Conservation (phyloP, 2,113 vertebrate species). For the Ictalurus furcatus region DNA sequence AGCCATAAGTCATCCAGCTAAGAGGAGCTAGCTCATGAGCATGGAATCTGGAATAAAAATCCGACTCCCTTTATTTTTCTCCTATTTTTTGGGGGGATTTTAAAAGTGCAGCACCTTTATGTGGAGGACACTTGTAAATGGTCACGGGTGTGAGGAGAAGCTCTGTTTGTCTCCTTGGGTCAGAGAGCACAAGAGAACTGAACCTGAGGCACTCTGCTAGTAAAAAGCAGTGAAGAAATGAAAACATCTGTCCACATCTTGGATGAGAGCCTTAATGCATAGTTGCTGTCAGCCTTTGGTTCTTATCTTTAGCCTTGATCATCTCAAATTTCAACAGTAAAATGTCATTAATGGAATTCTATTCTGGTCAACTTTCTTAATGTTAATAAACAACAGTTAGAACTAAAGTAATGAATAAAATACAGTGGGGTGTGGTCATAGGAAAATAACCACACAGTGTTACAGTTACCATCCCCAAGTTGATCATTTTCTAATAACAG, state of each 20-base stretch:
- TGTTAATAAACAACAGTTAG: background rate
- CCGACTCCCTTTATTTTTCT: conserved; percentile 28
- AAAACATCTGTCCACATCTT: conserved; percentile 24
- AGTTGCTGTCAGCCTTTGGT: conserved; percentile 20
- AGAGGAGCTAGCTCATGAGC: conserved; percentile 61
- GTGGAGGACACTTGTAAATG: conserved; percentile 57
- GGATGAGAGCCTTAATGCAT: conserved; percentile 27
- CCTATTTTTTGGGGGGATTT: conserved; percentile 16
- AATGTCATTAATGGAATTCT: background rate
- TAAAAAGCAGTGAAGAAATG: conserved; percentile 39
- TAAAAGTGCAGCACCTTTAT: conserved; percentile 31
- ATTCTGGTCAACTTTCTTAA: background rate
- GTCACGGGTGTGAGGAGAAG: conserved; percentile 58
- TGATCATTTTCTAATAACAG: background rate
- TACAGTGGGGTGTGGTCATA: background rate
- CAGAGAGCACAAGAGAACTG: conserved; percentile 44
- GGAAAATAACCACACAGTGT: background rate
- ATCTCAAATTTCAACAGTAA: background rate
- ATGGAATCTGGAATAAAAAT: conserved; percentile 62
- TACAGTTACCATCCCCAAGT: background rate
- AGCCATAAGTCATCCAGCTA: conserved; percentile 67
- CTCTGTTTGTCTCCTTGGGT: conserved; percentile 52
- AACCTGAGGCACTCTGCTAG: conserved; percentile 30
- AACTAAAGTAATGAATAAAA: background rate
- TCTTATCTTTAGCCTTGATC: conserved; percentile 19